Evolutionary conservation across 2,888 invertebrate genomes (phyloP).

Genomic region (Odiellus spinosus): DNA sequence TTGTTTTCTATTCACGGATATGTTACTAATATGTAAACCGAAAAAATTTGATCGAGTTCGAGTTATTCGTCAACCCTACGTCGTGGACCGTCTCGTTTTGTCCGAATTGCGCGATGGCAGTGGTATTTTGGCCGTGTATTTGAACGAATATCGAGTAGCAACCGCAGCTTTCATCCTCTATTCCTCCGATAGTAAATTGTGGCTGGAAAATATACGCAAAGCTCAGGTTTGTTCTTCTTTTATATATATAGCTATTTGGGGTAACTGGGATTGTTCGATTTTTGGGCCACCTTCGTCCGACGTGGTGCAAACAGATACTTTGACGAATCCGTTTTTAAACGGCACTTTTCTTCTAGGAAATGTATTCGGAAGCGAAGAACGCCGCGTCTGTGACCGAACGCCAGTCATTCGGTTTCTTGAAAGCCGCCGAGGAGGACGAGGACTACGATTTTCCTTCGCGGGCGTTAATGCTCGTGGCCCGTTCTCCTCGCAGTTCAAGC

Average conservation of each 20-base stretch:
- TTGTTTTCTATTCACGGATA: conserved; percentile 77
- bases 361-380: conserved; percentile 4
- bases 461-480: conserved; percentile 21
- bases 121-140: conserved; percentile 52
- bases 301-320: too few relatives aligned
- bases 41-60: conserved; percentile 35
- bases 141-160: conserved; percentile 67
- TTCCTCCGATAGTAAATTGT: conserved; percentile 50
- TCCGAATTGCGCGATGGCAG: conserved; percentile 44
- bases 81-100: conserved; percentile 55
- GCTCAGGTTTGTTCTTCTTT: conserved; percentile 46
- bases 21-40: conserved; percentile 77
- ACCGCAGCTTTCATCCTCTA: conserved; percentile 61
- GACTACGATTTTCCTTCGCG: conserved; percentile 23
- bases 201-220: conserved; percentile 55
- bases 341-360: not conserved
- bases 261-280: too few relatives aligned
- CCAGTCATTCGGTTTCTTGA: not conserved
- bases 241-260: too few relatives aligned
- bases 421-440: conserved; percentile 19
- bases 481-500: conserved; percentile 35
- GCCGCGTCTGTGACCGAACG: not conserved
- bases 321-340: too few relatives aligned
- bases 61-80: conserved; percentile 62
- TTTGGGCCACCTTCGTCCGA: too few relatives aligned